phyloP scores from a whole-genome alignment of 2,888 invertebrate species.

The Ormia ochracea region DNA sequence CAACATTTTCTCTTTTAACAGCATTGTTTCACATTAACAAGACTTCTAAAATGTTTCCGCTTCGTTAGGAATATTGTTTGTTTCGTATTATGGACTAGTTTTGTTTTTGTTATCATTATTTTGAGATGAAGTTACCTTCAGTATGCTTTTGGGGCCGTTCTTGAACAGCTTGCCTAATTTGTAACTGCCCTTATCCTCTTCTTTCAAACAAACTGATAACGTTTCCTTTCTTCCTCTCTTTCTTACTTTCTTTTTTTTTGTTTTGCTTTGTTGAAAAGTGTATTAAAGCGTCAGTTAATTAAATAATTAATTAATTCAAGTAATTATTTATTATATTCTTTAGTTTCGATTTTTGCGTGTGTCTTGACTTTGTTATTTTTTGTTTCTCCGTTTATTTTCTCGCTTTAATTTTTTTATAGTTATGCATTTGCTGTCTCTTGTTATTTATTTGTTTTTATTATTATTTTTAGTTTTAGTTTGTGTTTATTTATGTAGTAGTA shows the following conservation, averaged over 20 bases:
- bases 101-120: constrained; percentile 20
- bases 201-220: too few relatives aligned
- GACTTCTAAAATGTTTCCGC: too few relatives aligned
- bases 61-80: background rate
- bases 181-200: background rate
- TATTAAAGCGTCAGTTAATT: constrained; percentile 40
- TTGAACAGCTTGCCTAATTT: background rate
- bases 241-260: background rate
- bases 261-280: constrained; percentile 30
- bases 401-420: constrained; percentile 1
- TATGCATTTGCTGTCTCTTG: constrained; percentile 3
- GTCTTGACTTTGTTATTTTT: background rate
- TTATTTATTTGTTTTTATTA: constrained; percentile 20
- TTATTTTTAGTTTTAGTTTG: constrained; percentile 20
- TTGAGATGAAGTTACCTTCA: constrained; percentile 36
- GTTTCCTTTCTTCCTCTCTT: background rate
- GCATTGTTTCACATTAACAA: too few relatives aligned
- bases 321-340: constrained; percentile 5
- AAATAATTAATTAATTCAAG: too few relatives aligned
- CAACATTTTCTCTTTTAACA: too few relatives aligned
- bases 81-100: constrained; percentile 29
- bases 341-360: constrained; percentile 17
- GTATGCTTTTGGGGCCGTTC: constrained; percentile 23
- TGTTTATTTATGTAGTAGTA: constrained; percentile 20
- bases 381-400: background rate